Evolutionary conservation across 1,140 invertebrate species (phyloP).

Genomic region (Drosophila ohnishii): DNA sequence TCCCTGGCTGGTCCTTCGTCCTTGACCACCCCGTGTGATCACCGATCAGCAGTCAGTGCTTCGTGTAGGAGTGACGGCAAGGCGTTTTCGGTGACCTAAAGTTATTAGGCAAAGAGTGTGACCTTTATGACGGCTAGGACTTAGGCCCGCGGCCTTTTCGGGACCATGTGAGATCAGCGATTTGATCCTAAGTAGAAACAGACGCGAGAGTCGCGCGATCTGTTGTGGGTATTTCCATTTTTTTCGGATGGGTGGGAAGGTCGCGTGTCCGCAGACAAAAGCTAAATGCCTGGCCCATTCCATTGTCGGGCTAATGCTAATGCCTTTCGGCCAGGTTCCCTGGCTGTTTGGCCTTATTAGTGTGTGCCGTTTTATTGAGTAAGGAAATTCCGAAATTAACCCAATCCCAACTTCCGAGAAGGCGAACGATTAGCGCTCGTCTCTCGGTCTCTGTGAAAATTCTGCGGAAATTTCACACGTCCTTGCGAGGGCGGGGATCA

Average conservation of each 20-base stretch:
- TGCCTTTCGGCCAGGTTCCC: constrained; percentile 45
- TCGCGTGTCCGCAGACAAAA: constrained; percentile 71
- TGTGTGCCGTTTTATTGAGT: constrained; percentile 65
- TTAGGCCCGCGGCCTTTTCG: constrained; percentile 19
- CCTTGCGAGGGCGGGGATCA: constrained; percentile 57
- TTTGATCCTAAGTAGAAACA: constrained; percentile 70
- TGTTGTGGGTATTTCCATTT: constrained; percentile 60
- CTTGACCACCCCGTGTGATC: constrained; percentile 22
- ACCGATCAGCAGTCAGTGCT: constrained; percentile 68
- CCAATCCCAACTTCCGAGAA: constrained; percentile 72
- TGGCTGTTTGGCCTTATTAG: constrained; percentile 76
- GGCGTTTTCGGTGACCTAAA: constrained; percentile 78
- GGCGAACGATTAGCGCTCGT: constrained; percentile 58
- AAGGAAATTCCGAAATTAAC: constrained; percentile 71
- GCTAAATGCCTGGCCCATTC: constrained; percentile 64
- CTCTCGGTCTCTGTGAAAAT: constrained; percentile 66
- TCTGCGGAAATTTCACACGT: constrained; percentile 76
- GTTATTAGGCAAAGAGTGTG: constrained; percentile 73
- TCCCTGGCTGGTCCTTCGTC: constrained; percentile 21
- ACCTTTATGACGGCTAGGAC: constrained; percentile 54
- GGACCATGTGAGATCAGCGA: constrained; percentile 23
- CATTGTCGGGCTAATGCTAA: constrained; percentile 76
- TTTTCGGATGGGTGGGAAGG: constrained; percentile 44
- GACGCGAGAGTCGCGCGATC: constrained; percentile 39
- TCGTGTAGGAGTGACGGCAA: constrained; percentile 75